phyloP scores from a whole-genome alignment of 2,113 vertebrate species.

The Electrona antarctica region DNA sequence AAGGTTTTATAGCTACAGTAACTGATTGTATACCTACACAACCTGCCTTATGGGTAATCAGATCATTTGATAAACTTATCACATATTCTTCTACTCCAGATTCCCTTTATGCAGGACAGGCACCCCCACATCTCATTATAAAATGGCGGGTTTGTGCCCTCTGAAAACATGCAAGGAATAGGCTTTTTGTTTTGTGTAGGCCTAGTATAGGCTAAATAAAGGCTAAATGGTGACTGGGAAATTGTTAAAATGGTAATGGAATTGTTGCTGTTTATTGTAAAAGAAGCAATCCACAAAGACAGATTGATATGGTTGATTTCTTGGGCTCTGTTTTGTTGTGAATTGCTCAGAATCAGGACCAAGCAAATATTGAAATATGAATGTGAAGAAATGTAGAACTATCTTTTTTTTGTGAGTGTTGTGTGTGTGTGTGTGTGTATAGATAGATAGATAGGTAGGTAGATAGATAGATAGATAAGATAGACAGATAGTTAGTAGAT shows the following conservation, averaged over 20 bases:
- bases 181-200: conserved; percentile 6
- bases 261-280: neutral
- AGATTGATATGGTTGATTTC: neutral
- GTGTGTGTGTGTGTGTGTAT: no score
- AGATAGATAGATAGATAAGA: no score
- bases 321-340: conserved; percentile 7
- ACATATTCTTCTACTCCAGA: conserved; percentile 10
- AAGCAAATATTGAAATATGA: conserved; percentile 3
- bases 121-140: conserved; percentile 63
- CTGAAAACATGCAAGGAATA: conserved; percentile 33
- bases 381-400: neutral
- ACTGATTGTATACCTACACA: neutral
- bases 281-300: neutral
- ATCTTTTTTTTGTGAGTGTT: neutral
- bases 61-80: neutral
- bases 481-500: no score
- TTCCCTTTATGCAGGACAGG: conserved; percentile 39
- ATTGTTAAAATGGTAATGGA: neutral
- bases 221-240: neutral
- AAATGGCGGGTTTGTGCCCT: conserved; percentile 73
- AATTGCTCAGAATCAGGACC: conserved; percentile 1
- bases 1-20: conserved; percentile 1
- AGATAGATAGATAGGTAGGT: no score
- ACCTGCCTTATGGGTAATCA: neutral
- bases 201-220: neutral